Conservation (phyloP, 92 coral and sea anemone genomes). For the Actinostola sp. region DNA sequence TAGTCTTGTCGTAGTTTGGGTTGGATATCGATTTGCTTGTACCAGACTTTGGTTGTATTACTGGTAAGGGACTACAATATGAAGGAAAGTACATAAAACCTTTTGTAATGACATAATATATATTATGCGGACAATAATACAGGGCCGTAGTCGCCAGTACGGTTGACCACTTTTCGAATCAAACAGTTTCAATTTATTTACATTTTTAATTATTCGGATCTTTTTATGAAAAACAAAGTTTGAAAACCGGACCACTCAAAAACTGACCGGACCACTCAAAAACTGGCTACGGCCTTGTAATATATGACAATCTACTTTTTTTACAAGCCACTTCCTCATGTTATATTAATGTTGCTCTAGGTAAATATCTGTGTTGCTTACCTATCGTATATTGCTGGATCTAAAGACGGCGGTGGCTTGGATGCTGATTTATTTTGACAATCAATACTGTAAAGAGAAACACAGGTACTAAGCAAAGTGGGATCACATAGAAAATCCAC, state of each 20-base stretch:
- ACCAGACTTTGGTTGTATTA: not conserved
- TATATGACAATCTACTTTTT: no score
- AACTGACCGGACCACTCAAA: no score
- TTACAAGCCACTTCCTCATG: no score
- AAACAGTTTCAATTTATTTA: not conserved
- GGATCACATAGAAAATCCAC: not conserved
- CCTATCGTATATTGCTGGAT: constrained; percentile 32
- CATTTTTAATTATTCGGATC: not conserved
- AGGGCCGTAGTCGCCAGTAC: not conserved
- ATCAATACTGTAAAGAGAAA: not conserved
- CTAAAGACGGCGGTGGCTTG: constrained; percentile 8
- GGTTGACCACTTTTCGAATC: not conserved
- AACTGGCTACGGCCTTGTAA: no score
- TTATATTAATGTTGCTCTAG: no score
- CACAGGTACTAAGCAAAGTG: not conserved
- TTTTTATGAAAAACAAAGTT: no score
- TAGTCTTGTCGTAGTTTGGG: constrained; percentile 63
- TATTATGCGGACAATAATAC: not conserved
- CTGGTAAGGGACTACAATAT: not conserved
- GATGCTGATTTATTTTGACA: not conserved
- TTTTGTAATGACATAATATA: not conserved
- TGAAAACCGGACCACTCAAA: no score
- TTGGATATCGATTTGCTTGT: constrained; percentile 36
- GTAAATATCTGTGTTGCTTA: not conserved
- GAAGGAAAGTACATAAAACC: not conserved